These are phyloP conservation scores for Bugulina stolonifera DNA, from an alignment of 2,888 invertebrate genomes.

Conservation along the genomic window DNA sequence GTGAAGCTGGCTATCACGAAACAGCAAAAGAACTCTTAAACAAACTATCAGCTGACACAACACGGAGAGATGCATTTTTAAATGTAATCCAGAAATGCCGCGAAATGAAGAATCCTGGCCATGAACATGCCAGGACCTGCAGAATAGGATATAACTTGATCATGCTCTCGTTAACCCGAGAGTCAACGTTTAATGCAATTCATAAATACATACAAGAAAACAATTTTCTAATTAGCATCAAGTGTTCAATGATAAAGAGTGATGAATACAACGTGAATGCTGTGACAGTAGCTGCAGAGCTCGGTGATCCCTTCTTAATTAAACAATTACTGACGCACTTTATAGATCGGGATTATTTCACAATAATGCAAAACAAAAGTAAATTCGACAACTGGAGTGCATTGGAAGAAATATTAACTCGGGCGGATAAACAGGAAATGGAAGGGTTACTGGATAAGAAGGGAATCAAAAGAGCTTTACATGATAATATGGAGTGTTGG, in stretches of 20 bases:
- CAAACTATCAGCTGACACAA: not conserved
- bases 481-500: not conserved
- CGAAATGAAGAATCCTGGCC: not conserved
- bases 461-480: not conserved
- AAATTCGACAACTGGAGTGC: too few species aligned
- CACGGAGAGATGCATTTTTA: too few species aligned
- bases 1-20: not conserved
- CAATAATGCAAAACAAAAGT: not conserved
- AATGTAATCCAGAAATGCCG: too few species aligned
- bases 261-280: not conserved
- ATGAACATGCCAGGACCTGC: not conserved
- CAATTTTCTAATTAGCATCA: not conserved
- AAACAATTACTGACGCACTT: not conserved
- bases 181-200: not conserved
- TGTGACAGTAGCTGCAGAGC: not conserved
- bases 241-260: not conserved
- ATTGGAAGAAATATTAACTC: too few species aligned
- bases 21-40: not conserved
- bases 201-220: too few species aligned
- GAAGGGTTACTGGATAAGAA: not conserved
- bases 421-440: too few species aligned
- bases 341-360: not conserved
- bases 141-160: not conserved
- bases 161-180: not conserved
- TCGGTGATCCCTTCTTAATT: too few species aligned